Evolutionary conservation across 2,797 vertebrate genomes (phyloP).

Genomic region (Sebastes trivittatus): DNA sequence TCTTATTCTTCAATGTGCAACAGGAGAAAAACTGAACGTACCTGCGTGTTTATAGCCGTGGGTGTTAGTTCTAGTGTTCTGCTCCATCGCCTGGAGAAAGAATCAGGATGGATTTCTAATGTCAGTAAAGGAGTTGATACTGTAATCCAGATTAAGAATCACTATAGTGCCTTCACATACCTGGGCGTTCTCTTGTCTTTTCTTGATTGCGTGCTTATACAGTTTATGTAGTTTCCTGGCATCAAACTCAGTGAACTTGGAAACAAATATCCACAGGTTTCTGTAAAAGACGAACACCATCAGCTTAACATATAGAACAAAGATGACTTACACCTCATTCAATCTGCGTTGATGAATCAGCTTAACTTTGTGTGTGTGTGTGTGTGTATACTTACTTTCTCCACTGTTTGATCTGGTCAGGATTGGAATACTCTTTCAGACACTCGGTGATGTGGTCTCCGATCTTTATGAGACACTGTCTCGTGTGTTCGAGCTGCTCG

Average conservation of each 20-base stretch:
- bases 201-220: constrained; percentile 99
- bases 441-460: constrained; percentile 99
- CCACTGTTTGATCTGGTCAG: constrained; percentile 98
- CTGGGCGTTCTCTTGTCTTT: constrained; percentile 94
- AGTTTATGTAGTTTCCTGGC: constrained; percentile 98
- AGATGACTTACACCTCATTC: neutral
- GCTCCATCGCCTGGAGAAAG: constrained; percentile 87
- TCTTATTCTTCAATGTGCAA: fast-evolving
- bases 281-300: constrained; percentile 73
- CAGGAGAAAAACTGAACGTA: constrained; percentile 57
- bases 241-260: constrained; percentile 99
- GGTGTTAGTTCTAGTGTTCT: constrained; percentile 88
- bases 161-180: constrained; percentile 68
- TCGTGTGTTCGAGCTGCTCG: constrained; percentile 96
- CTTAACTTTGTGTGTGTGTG: neutral
- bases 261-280: constrained; percentile 99
- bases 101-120: constrained; percentile 22
- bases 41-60: constrained; percentile 91
- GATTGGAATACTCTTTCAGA: constrained; percentile 95
- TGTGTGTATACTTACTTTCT: constrained; percentile 88
- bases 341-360: neutral
- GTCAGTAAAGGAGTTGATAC: neutral
- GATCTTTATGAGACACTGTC: constrained; percentile 98
- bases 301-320: neutral
- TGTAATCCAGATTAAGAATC: neutral